phyloP scores from a whole-genome alignment of 2,113 vertebrate species.

The Eupsittula cactorum region DNA sequence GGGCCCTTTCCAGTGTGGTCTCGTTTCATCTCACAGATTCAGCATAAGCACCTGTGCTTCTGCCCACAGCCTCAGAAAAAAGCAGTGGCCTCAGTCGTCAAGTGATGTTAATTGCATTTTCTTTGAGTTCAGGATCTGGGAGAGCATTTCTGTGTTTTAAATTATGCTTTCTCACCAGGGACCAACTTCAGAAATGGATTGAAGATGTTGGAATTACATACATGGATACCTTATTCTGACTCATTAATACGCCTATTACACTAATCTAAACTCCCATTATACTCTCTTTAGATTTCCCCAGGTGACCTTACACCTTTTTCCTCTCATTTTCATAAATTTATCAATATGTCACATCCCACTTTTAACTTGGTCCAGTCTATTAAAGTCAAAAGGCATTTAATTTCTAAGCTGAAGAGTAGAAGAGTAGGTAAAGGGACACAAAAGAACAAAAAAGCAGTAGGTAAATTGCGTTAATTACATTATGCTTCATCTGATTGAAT shows the following conservation, averaged over 20 bases:
- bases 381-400: not conserved
- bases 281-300: slow-evolving; percentile 14
- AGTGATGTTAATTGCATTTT: slow-evolving; percentile 1
- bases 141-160: slow-evolving; percentile 9
- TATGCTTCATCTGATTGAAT: not conserved
- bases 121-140: slow-evolving; percentile 2
- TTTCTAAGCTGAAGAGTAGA: slow-evolving; percentile 3
- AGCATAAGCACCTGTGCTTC: not conserved
- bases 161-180: slow-evolving; percentile 33
- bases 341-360: not conserved
- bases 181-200: slow-evolving; percentile 17
- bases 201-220: not conserved
- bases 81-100: not conserved
- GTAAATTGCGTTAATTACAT: not conserved
- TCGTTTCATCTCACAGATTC: not conserved
- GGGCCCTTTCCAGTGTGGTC: accelerated
- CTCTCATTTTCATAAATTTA: slow-evolving; percentile 10
- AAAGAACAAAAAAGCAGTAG: not conserved
- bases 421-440: not conserved
- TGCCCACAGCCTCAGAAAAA: not conserved
- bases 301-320: not conserved
- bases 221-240: slow-evolving; percentile 24
- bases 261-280: slow-evolving; percentile 8
- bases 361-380: not conserved
- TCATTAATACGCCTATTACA: slow-evolving; percentile 29